Evolutionary conservation across 2,888 invertebrate genomes (phyloP), one percentile per base, ranked within the genome.

Genomic region (Hydrotaea cyrtoneurina): DNA sequence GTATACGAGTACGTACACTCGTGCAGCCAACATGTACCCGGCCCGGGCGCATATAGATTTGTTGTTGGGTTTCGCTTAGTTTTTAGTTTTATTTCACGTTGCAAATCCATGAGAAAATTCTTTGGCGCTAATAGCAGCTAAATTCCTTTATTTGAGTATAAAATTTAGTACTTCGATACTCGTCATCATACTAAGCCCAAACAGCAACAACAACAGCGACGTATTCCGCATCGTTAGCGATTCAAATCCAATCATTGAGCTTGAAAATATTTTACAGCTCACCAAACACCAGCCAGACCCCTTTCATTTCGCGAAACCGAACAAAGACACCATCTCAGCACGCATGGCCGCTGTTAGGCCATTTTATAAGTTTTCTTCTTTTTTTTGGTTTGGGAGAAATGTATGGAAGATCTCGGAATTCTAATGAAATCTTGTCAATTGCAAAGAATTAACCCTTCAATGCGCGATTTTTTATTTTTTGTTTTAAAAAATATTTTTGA

Each of bases 21-120:
- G 26, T 73, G 55, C 55, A 39, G 39, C 46, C 36, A 39, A 55
- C 46, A 64, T 76, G 57, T 59, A 53, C 31, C 31, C 31, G 31
- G 78, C 53, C n/a, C n/a, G 50, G 50, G 53, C 26, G 2, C 26
- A 59, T 89, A n/a, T 15, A 50, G 3, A n/a, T 50, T 89, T 89
- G 87, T 88, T 87, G 31, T 88, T 88, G 88, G 88, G 88, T 90
- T 89, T n/a, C n/a, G 87, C 3, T 31, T 31, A 7, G 31, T 7
- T 31, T 31, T 7, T n/a, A n/a, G 87, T 87, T 88, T 87, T 83
- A 13, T 72, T 77, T 77, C 36, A 23, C 81, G 43, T 31, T 74
- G 69, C 69, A 74, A 91, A 91, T 90, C 91, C 91, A 91, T 91
- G 91, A 90, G 91, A 91, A 91, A 90, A 91, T 90, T 91, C 90